phyloP scores from a whole-genome alignment of 2,888 invertebrate genomes.

The Dinocampus coccinellae region DNA sequence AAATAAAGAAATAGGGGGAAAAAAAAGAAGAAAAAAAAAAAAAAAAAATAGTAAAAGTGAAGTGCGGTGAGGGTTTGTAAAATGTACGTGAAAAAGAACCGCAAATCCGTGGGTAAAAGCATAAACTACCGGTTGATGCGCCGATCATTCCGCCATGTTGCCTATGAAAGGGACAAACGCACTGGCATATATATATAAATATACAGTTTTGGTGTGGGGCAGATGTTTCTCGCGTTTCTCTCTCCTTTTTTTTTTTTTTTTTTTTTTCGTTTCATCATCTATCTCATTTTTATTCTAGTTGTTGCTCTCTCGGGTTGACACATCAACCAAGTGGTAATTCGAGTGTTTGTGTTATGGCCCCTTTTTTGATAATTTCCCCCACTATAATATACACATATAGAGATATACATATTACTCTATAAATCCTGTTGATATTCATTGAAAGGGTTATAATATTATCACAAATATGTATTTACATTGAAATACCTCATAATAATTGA shows the following conservation, averaged over 20 bases:
- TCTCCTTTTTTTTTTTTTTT: too few relatives aligned
- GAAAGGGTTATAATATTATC: background rate
- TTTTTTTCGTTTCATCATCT: background rate
- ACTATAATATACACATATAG: background rate
- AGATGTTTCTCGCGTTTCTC: slow-evolving; percentile 46
- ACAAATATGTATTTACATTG: background rate
- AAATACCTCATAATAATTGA: too few relatives aligned
- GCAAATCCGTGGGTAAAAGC: slow-evolving; percentile 67
- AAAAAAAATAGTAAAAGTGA: slow-evolving; percentile 28
- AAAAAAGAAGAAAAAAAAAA: slow-evolving; percentile 22
- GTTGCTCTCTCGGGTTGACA: slow-evolving; percentile 38
- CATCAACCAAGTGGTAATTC: slow-evolving; percentile 50
- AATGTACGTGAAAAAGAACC: slow-evolving; percentile 59
- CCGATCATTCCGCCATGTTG: slow-evolving; percentile 69
- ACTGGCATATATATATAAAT: slow-evolving; percentile 17
- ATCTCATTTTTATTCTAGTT: background rate
- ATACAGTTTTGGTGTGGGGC: slow-evolving; percentile 36
- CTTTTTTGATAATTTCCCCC: slow-evolving; percentile 20
- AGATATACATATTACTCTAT: background rate
- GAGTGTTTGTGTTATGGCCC: slow-evolving; percentile 49
- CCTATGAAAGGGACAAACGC: slow-evolving; percentile 58
- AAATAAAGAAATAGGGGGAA: too few relatives aligned
- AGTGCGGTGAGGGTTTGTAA: slow-evolving; percentile 17
- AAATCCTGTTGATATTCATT: background rate
- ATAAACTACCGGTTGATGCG: slow-evolving; percentile 66